Evolutionary conservation across 2,797 vertebrate species (phyloP).

Genomic region (Artibeus jamaicensis): DNA sequence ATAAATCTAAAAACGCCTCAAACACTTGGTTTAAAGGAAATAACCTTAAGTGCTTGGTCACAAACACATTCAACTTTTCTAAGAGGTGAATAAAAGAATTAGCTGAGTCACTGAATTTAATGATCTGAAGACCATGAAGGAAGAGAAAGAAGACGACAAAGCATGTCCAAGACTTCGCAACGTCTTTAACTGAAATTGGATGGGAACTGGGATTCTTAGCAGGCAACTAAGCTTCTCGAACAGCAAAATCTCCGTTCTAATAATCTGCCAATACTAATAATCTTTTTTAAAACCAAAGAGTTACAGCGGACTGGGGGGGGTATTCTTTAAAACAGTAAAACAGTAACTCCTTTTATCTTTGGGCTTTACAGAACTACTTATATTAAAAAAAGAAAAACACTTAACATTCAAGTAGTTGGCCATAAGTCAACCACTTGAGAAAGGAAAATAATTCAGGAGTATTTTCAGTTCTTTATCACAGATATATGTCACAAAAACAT

Average conservation of each 20-base stretch:
- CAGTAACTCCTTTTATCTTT: neutral
- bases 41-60: constrained; percentile 58
- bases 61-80: constrained; percentile 53
- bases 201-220: neutral
- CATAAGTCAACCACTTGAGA: neutral
- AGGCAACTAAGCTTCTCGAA: neutral
- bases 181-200: neutral
- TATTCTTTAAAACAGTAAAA: constrained; percentile 20
- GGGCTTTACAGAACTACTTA: neutral
- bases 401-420: neutral
- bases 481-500: neutral
- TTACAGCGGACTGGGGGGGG: neutral
- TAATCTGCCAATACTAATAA: neutral
- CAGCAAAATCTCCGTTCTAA: neutral
- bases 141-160: neutral
- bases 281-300: constrained; percentile 5
- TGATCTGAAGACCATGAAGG: neutral
- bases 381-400: constrained; percentile 1
- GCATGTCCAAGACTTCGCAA: neutral
- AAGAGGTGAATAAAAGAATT: constrained; percentile 32
- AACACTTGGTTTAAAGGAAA: constrained; percentile 69
- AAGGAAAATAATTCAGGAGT: neutral
- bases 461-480: constrained; percentile 36
- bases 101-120: constrained; percentile 57
- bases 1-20: constrained; percentile 56